Evolutionary conservation across 1,140 invertebrate genomes (phyloP).

Genomic region (Nymphalis io): DNA sequence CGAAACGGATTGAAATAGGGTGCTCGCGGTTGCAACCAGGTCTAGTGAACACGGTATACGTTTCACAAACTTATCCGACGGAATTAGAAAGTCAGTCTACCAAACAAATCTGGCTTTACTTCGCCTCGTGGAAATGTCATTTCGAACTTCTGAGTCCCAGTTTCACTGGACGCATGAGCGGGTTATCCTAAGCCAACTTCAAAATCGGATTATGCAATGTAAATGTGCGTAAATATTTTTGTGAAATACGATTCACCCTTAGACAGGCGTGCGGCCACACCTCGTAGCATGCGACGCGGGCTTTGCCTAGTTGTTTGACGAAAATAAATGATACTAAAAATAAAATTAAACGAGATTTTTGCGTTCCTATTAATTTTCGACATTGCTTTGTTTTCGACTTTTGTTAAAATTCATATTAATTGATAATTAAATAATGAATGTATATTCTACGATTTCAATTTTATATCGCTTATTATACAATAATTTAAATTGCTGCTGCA

Average conservation of each 20-base stretch:
- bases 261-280: conserved; percentile 51
- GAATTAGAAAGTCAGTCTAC: conserved; percentile 78
- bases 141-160: conserved; percentile 60
- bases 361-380: conserved; percentile 70
- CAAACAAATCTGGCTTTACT: conserved; percentile 78
- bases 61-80: conserved; percentile 74
- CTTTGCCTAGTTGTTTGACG: conserved; percentile 72
- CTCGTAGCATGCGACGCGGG: conserved; percentile 48
- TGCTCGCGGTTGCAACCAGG: conserved; percentile 66
- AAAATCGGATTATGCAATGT: conserved; percentile 69
- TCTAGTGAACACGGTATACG: conserved; percentile 74
- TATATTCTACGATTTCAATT: conserved; percentile 15
- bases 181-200: conserved; percentile 58
- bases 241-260: conserved; percentile 35
- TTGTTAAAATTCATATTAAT: conserved; percentile 52
- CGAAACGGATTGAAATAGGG: conserved; percentile 72
- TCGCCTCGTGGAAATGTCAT: conserved; percentile 68
- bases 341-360: conserved; percentile 73
- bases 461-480: conserved; percentile 10
- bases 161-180: conserved; percentile 54
- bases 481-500: conserved; percentile 25
- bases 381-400: conserved; percentile 51
- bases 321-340: conserved; percentile 77
- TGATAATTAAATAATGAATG: conserved; percentile 40
- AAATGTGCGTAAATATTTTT: conserved; percentile 67